These are phyloP conservation scores for Callocephalon fimbriatum DNA, from an alignment of 2,113 vertebrate genomes.

Conservation along the genomic window DNA sequence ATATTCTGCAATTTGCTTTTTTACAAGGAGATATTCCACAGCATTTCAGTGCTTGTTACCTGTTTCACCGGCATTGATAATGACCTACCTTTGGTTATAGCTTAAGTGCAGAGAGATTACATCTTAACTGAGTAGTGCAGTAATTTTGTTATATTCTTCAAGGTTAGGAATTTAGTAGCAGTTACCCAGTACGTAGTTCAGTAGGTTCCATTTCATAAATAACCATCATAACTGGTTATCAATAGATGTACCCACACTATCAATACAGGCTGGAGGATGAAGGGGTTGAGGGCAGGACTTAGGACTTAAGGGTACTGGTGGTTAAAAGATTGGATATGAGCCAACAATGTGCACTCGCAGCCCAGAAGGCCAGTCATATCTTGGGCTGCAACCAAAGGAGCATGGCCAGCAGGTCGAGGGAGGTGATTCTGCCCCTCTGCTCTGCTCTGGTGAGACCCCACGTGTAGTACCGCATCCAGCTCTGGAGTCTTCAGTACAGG, in stretches of 20 bases:
- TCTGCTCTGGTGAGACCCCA: not conserved
- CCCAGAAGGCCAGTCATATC: not conserved
- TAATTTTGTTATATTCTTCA: not conserved
- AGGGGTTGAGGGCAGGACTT: not conserved
- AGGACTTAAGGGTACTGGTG: not conserved
- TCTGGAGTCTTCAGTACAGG: not conserved
- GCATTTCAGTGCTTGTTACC: not conserved
- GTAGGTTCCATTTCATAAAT: not conserved
- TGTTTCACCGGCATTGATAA: not conserved
- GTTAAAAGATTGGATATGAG: not conserved
- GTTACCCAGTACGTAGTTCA: not conserved
- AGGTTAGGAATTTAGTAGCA: not conserved
- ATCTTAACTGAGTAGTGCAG: not conserved
- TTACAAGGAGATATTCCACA: not conserved
- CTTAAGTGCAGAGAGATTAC: not conserved
- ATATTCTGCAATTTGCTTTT: not conserved
- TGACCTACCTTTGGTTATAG: not conserved
- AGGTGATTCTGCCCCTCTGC: not conserved
- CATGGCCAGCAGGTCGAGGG: not conserved
- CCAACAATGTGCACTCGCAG: not conserved
- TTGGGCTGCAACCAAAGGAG: not conserved
- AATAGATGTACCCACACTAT: not conserved
- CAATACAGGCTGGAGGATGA: not conserved
- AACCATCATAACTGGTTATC: not conserved
- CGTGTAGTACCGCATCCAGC: not conserved